Percentiles rank a stretch among this genome's conserved stretches.
phyloP scores from a whole-genome alignment of 2,888 invertebrate genomes.

The Nomada hirtipes region DNA sequence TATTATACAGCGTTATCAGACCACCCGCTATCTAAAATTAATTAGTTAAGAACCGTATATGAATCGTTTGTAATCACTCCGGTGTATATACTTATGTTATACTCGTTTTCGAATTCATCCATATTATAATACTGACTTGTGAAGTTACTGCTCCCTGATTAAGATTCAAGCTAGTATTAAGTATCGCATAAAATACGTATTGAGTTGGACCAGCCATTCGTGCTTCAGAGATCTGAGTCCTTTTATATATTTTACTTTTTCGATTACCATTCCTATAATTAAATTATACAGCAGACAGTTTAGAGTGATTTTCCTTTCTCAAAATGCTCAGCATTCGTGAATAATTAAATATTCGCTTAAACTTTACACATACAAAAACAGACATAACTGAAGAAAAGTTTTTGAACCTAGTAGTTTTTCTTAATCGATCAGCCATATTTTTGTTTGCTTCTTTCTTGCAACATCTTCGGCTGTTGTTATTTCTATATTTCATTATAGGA shows the following conservation, averaged over 20 bases:
- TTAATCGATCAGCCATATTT: not conserved
- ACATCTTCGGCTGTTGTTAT: conserved; percentile 10
- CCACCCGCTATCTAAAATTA: conserved; percentile 70
- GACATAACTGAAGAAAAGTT: not conserved
- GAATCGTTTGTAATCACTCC: not conserved
- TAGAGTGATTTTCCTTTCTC: not conserved
- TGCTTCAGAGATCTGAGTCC: not conserved
- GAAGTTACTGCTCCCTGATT: conserved; percentile 67
- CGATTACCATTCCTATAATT: conserved; percentile 3
- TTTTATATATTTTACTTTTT: conserved; percentile 10
- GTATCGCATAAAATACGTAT: conserved; percentile 72
- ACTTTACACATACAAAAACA: conserved; percentile 1
- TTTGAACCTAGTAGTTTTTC: conserved; percentile 8
- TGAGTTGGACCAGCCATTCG: conserved; percentile 31
- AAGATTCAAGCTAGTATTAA: conserved; percentile 71
- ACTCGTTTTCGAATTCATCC: too few relatives aligned
- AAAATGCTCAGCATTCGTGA: not conserved
- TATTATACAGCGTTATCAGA: conserved; percentile 65
- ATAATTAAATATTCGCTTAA: not conserved
- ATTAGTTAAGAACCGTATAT: not conserved
- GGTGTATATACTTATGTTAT: not conserved
- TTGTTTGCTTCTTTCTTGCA: not conserved
- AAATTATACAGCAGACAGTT: not conserved
- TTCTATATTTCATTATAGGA: conserved; percentile 36
- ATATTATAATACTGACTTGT: conserved; percentile 43